phyloP scores from a whole-genome alignment of 2,888 invertebrate species.

The Trachelus iudaicus region DNA sequence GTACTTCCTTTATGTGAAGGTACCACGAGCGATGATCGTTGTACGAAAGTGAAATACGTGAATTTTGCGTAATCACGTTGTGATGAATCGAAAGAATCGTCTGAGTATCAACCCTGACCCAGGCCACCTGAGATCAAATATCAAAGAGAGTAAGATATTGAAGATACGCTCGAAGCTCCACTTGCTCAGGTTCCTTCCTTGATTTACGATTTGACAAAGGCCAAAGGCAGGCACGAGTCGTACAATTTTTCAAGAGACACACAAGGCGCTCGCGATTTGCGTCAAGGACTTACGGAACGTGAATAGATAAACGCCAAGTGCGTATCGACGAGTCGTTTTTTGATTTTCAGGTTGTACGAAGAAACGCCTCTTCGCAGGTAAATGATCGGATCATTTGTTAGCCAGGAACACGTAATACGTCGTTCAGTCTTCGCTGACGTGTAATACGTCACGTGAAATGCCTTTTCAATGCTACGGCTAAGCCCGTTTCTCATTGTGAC shows the following conservation, averaged over 20 bases:
- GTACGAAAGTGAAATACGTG: constrained; percentile 85
- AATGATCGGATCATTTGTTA: not conserved
- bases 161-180: not conserved
- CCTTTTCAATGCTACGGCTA: not conserved
- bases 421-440: not conserved
- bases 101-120: constrained; percentile 93
- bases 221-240: not conserved
- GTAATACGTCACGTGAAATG: not conserved
- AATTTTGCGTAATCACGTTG: constrained; percentile 91
- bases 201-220: not conserved
- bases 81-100: constrained; percentile 93
- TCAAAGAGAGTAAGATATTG: not conserved
- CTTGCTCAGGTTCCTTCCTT: not conserved
- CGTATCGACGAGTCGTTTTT: not conserved
- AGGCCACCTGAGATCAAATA: constrained; percentile 78
- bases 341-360: not conserved
- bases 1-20: constrained; percentile 87
- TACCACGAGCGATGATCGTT: constrained; percentile 94
- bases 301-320: not conserved
- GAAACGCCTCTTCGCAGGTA: not conserved
- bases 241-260: not conserved
- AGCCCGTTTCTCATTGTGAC: not conserved
- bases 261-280: not conserved
- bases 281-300: not conserved
- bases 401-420: not conserved